Evolutionary conservation across 2,113 vertebrate genomes (phyloP), one percentile per base, ranked within the genome.

Genomic region (Aleadryas rufinucha): DNA sequence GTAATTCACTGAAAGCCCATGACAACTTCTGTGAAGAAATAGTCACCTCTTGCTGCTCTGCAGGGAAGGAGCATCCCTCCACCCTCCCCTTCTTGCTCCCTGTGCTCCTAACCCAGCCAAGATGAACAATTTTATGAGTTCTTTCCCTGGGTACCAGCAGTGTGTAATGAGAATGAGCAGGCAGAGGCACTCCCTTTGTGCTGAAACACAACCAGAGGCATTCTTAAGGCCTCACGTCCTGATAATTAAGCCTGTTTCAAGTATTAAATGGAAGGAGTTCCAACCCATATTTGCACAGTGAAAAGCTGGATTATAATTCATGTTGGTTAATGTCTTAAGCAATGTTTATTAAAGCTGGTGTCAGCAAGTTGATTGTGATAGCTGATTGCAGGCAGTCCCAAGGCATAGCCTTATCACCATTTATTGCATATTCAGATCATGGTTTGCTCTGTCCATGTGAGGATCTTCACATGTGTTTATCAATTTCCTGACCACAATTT

Each of bases 111-210:
- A 3, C 69, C 60, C 13, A 56, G 91, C 57, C 78, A 39, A 13
- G 71, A 71, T 6, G 75, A 88, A 11, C 16, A 12, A 11, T 60
- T 89, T 75, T 30, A 59, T 35, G 35, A 54, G 64, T 60, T 63
- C 57, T 60, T 50, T 89, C 72, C 13, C 47, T 59, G 81, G 61
- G 57, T 13, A n/a, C 23, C 50, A 50, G 81, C n/a, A 45, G 49
- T 3, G 53, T 2, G 19, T 16, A 28, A 47, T 60, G 89, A 52
- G 78, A 53, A 77, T 0, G 0, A 53, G 13, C 53, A 66, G 50
- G 54, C 65, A 42, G 45, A 39, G 89, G n/a, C 81, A n/a, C 75
- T 95, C 84, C 84, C 78, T 78, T 37, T 59, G 56, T 85, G 75
- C 87, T 44, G 70, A 50, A 69, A 35, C 53, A 63, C 57, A 77